Conservation (phyloP, 37 sponge, comb jelly and placozoan species). For the Sycon ciliatum region DNA sequence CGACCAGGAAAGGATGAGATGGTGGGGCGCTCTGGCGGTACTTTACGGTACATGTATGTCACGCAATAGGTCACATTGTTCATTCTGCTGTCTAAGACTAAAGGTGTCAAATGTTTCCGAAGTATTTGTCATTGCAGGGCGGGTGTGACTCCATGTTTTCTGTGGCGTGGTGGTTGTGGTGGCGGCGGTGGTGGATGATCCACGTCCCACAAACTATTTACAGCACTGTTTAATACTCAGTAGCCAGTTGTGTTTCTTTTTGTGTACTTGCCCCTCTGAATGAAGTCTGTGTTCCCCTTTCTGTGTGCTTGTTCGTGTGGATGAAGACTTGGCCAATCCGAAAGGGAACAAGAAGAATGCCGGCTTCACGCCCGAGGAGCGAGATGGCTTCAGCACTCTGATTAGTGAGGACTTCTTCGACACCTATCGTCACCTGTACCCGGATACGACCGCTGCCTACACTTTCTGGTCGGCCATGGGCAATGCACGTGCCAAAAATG, state of each 20-base stretch:
- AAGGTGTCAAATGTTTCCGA: no score
- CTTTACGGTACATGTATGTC: no score
- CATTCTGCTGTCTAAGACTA: no score
- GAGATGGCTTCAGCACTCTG: constrained; percentile 66
- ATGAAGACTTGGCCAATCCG: constrained; percentile 73
- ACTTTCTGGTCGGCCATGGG: constrained; percentile 82
- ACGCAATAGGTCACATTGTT: no score
- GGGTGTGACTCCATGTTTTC: no score
- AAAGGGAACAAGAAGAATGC: constrained; percentile 71
- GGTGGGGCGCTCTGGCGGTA: no score
- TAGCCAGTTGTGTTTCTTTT: neutral
- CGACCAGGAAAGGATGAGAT: no score
- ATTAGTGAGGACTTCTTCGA: constrained; percentile 71
- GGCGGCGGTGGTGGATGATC: no score
- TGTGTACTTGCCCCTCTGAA: neutral
- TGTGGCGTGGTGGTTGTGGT: no score
- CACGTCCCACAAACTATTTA: no score
- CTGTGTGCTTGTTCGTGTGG: neutral
- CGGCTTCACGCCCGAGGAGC: constrained; percentile 83
- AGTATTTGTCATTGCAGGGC: no score
- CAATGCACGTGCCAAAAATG: constrained; percentile 63
- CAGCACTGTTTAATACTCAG: neutral
- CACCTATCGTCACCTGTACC: constrained; percentile 78
- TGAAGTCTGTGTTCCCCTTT: neutral
- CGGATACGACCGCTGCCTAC: constrained; percentile 66